Percentiles rank a stretch among this genome's conserved stretches.
Conservation (phyloP, 2,113 vertebrate species). For the Eidolon helvum region DNA sequence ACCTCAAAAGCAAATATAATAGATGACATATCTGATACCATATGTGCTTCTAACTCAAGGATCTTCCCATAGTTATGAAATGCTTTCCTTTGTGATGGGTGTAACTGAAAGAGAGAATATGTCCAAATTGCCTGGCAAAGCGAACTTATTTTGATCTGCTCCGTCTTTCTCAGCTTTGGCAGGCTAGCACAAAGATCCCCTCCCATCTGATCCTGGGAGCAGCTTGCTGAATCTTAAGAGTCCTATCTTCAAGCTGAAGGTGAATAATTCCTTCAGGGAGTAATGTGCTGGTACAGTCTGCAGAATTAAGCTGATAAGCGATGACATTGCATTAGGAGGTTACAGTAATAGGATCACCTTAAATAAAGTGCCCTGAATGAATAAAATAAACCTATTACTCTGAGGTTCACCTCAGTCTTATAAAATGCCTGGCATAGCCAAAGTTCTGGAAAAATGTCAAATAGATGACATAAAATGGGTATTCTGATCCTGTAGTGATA, state of each 20-base stretch:
- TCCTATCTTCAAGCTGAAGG: slow-evolving; percentile 53
- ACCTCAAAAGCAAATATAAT: neutral
- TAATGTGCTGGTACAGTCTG: neutral
- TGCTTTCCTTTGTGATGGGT: neutral
- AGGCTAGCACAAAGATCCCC: neutral
- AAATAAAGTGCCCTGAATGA: slow-evolving; percentile 63
- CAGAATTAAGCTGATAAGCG: slow-evolving; percentile 57
- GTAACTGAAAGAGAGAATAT: neutral
- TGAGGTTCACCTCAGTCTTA: slow-evolving; percentile 45
- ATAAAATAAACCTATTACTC: slow-evolving; percentile 62
- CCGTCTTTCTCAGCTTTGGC: neutral
- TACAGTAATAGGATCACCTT: slow-evolving; percentile 58
- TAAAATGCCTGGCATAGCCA: slow-evolving; percentile 38
- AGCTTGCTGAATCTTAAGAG: slow-evolving; percentile 52
- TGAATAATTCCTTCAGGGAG: slow-evolving; percentile 55
- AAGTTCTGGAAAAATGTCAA: slow-evolving; percentile 39
- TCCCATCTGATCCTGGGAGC: neutral
- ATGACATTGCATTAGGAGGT: slow-evolving; percentile 60
- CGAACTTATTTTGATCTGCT: neutral
- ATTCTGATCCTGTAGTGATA: neutral
- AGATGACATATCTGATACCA: neutral
- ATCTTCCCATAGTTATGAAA: neutral
- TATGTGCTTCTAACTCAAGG: neutral
- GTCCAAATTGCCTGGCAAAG: neutral
- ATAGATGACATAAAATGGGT: neutral